phyloP scores from a whole-genome alignment of 2,113 vertebrate species.

The Plecturocebus donacophilus region DNA sequence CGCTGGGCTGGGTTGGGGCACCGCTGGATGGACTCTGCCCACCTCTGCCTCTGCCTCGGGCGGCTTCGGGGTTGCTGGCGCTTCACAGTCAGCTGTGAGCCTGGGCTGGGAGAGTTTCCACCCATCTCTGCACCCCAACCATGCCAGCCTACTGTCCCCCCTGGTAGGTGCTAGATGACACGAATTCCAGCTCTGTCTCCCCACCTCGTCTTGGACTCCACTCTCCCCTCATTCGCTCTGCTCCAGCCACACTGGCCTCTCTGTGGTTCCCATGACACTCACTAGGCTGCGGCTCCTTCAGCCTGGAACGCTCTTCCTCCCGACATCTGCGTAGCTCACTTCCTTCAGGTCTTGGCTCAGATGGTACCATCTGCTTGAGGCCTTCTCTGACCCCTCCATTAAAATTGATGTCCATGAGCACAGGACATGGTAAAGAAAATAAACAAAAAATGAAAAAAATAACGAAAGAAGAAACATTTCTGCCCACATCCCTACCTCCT shows the following conservation, averaged over 20 bases:
- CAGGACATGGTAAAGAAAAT: too few species aligned
- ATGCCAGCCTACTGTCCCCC: not conserved
- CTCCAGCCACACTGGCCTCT: not conserved
- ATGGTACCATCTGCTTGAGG: rapidly evolving
- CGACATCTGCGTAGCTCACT: not conserved
- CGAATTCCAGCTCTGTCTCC: not conserved
- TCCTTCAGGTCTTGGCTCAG: not conserved
- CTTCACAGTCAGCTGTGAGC: not conserved
- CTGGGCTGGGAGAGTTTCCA: not conserved
- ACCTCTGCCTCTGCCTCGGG: not conserved
- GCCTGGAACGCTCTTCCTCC: not conserved
- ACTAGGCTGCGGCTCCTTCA: not conserved
- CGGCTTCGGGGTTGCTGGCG: not conserved
- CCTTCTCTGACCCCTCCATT: not conserved
- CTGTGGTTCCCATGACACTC: not conserved
- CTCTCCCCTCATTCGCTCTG: too few species aligned
- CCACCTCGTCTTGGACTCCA: rapidly evolving
- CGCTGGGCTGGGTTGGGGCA: rapidly evolving
- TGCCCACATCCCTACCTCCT: not conserved
- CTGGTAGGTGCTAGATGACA: not conserved
- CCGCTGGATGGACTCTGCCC: not conserved
- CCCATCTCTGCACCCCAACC: not conserved
- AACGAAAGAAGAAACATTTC: too few species aligned
- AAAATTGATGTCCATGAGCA: not conserved
- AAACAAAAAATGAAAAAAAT: too few species aligned